Base-by-base conservation (phyloP, 2,797 vertebrate genomes). In the Lacerta agilis region DNA sequence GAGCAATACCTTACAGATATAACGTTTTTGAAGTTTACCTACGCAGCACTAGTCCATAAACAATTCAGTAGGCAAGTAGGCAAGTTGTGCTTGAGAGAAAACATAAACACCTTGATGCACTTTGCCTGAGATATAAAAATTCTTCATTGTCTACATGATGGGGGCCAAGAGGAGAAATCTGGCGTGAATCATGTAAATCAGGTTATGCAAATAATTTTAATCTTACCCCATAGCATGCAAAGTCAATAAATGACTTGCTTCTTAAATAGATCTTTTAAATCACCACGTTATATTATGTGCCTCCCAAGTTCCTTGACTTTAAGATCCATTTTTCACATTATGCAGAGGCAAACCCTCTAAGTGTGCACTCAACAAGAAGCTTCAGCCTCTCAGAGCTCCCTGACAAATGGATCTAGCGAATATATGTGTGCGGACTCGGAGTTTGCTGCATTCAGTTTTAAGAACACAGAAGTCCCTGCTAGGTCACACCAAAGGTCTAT, bases 11-110 rank as follows among this genome's bases (percentile, higher is more conserved):
- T 78, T 72, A 66, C 79, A 82, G 43, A 45, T 82, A 23, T 36
- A 82, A 33, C 86, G 64, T n/a, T 77, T 29, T 86, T 89, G 64
- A 82, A 61, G 72, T 69, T 86, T 86, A 77, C 58, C 61, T 85
- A 73, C 15, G 3, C 41, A 76, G 29, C 5, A 6, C 61, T 82
- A 76, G 75, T 78, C 79, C 49, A 82, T 82, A 77, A 85, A 80
- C 69, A 89, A 36, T 86, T 82, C 72, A 81, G 72, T 38, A 78
- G 78, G 38, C n/a, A 66, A 84, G 58, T 20, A 38, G 23, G 73
- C 86, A 83, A 64, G 15, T 38, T 71, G 43, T 36, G 66, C 64
- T 43, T 82, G 45, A 45, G 13, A 41, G 45, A 82, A 82, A 61
- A 61, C 20, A 45, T 61, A 78, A 88, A 75, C 23, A 89, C 5